Base-by-base conservation (phyloP, 2,888 invertebrate genomes). In the Dinocampus coccinellae region DNA sequence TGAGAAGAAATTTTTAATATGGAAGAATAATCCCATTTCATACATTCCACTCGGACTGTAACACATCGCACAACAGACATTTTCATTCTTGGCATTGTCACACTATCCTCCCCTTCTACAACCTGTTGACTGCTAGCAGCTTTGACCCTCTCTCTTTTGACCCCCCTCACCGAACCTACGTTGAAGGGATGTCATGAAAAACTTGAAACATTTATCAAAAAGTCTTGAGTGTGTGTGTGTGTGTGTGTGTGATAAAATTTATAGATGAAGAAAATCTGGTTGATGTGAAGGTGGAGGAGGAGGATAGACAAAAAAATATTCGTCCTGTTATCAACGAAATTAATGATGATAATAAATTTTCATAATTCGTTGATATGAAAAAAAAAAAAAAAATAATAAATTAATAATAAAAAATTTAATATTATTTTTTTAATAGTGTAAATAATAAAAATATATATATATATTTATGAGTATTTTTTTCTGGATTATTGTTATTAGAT, bases 71-170 rank as follows among this genome's bases (percentile, higher is more conserved):
- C 62, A 69, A 69, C 68, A 75, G 65, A 53, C 39, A 10, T 70
- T 70, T 53, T 53, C 65, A 74, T 69, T 29, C 58, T 67, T 71
- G 67, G 67, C 64, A 57, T 55, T 61, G 39, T 24, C 39, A 55
- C 68, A 47, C 26, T 72, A 36, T n/a, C 58, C 47, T 55, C 29
- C 47, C 61, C 29, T 53, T 13, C 58, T 11, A 63, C 76, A 73
- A 76, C 76, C 76, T 76, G 76, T 76, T 76, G 76, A 53, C 69
- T 67, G 67, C 7, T 60, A 16, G 7, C 13, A 4, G 13, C 33
- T 16, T 10, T 42, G 36, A 61, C n/a, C 29, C 3, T 29, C 29
- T 7, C 7, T 7, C 29, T 4, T 29, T 7, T 29, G 29, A 4
- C 29, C 7, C 7, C 29, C 29, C 58, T 13, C n/a, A 13, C 39